These are phyloP conservation scores for Drosophila quadrilineata DNA, from an alignment of 1,140 invertebrate species.

Conservation along the genomic window DNA sequence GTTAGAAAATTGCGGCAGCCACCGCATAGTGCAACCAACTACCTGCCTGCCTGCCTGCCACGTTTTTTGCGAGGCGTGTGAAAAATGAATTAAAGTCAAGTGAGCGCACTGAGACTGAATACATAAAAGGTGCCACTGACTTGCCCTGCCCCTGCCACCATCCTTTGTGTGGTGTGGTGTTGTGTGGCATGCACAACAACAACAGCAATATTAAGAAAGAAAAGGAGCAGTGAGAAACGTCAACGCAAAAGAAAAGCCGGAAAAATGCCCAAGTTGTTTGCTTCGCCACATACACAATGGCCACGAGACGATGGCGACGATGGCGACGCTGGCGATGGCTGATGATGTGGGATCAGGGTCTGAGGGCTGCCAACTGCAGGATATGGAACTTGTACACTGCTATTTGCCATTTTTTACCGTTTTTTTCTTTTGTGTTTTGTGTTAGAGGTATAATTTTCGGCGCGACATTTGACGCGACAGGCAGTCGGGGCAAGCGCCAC, in stretches of 20 bases:
- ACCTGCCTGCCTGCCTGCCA: no score
- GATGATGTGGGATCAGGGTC: constrained; percentile 2
- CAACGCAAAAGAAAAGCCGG: constrained; percentile 75
- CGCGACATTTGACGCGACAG: constrained; percentile 76
- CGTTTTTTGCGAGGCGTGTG: no score
- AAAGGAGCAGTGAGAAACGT: constrained; percentile 37
- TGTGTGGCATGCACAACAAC: constrained; percentile 45
- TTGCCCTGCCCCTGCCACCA: not conserved
- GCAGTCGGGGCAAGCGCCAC: not conserved
- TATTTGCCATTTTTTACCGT: constrained; percentile 64
- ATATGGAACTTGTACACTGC: constrained; percentile 40
- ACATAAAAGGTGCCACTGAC: constrained; percentile 53
- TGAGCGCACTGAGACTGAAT: constrained; percentile 79
- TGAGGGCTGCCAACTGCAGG: constrained; percentile 4
- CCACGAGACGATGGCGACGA: not conserved
- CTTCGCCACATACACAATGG: constrained; percentile 44
- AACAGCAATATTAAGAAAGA: constrained; percentile 19
- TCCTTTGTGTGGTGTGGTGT: no score
- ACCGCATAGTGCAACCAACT: not conserved
- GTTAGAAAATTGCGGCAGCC: constrained; percentile 65
- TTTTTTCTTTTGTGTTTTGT: no score
- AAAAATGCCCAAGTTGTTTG: constrained; percentile 73
- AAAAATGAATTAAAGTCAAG: constrained; percentile 80
- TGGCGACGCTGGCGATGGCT: not conserved
- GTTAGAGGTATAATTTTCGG: constrained; percentile 75